Percentiles rank a stretch among this genome's conserved stretches.
Conservation (phyloP, 2,113 vertebrate species). For the Triplophysa rosa region DNA sequence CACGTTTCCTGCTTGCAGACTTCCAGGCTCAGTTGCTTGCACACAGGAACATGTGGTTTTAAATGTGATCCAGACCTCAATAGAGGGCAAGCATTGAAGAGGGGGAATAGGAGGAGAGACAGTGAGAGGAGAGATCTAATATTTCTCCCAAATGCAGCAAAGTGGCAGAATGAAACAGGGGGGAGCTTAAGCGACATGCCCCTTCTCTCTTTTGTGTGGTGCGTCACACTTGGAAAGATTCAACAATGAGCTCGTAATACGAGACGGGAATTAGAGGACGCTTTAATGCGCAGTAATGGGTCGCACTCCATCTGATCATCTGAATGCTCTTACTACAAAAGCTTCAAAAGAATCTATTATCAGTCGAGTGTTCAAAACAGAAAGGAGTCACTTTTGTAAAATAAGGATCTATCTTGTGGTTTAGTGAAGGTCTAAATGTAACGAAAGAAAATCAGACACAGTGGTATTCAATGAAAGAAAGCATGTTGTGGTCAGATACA, state of each 20-base stretch:
- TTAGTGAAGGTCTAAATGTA: not conserved
- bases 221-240: conserved; percentile 63
- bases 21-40: conserved; percentile 70
- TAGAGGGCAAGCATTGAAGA: conserved; percentile 67
- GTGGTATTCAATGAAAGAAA: not conserved
- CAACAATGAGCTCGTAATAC: conserved; percentile 75
- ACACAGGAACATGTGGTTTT: conserved; percentile 87
- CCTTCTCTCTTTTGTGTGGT: conserved; percentile 36
- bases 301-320: not conserved
- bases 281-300: conserved; percentile 40
- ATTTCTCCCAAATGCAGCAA: conserved; percentile 65
- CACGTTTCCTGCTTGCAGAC: conserved; percentile 58
- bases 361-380: not conserved
- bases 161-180: conserved; percentile 70
- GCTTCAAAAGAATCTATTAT: conserved; percentile 27
- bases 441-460: not conserved
- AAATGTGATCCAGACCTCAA: conserved; percentile 92
- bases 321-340: conserved; percentile 18
- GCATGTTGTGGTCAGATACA: not conserved
- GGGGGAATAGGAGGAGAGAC: conserved; percentile 20
- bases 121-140: conserved; percentile 50
- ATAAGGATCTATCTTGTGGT: not conserved
- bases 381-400: not conserved
- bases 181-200: conserved; percentile 67
- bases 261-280: conserved; percentile 60